Evolutionary conservation across 2,888 invertebrate genomes (phyloP).

Genomic region (Choristoneura rosaceana): DNA sequence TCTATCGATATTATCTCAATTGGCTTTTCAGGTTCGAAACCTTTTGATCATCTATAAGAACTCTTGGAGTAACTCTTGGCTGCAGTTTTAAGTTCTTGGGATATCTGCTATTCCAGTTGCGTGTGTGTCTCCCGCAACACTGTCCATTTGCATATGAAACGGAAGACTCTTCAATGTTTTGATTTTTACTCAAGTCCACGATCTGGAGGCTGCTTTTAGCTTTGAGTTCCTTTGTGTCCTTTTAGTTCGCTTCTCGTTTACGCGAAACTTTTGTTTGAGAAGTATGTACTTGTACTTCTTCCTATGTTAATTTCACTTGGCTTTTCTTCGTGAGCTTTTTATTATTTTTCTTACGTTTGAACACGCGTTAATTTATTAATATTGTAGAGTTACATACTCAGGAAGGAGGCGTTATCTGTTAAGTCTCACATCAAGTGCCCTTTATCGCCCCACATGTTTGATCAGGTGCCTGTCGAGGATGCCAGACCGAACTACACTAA

Average conservation of each 20-base stretch:
- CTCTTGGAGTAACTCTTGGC: neutral
- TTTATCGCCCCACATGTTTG: constrained; percentile 82
- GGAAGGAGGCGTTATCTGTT: constrained; percentile 75
- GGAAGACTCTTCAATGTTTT: constrained; percentile 70
- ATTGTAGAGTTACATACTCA: constrained; percentile 50
- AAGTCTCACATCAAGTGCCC: constrained; percentile 80
- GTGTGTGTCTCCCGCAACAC: constrained; percentile 63
- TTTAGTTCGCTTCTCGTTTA: constrained; percentile 54
- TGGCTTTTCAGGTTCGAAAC: neutral
- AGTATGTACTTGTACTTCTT: constrained; percentile 37
- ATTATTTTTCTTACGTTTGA: constrained; percentile 14
- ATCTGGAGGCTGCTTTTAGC: constrained; percentile 53
- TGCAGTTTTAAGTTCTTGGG: constrained; percentile 9
- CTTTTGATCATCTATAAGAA: neutral
- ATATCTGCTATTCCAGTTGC: constrained; percentile 48
- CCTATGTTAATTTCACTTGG: constrained; percentile 49
- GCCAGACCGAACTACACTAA: constrained; percentile 63
- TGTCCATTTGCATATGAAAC: constrained; percentile 76
- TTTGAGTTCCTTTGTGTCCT: constrained; percentile 61
- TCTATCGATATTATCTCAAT: no score
- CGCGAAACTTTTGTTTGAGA: constrained; percentile 51
- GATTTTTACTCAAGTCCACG: constrained; percentile 68
- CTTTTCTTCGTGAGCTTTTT: constrained; percentile 30
- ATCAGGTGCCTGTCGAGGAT: constrained; percentile 77
- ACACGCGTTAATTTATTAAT: neutral